Evolutionary conservation across 2,113 vertebrate species (phyloP), one percentile per base, ranked within the genome.

Genomic region (Salvelinus namaycush): DNA sequence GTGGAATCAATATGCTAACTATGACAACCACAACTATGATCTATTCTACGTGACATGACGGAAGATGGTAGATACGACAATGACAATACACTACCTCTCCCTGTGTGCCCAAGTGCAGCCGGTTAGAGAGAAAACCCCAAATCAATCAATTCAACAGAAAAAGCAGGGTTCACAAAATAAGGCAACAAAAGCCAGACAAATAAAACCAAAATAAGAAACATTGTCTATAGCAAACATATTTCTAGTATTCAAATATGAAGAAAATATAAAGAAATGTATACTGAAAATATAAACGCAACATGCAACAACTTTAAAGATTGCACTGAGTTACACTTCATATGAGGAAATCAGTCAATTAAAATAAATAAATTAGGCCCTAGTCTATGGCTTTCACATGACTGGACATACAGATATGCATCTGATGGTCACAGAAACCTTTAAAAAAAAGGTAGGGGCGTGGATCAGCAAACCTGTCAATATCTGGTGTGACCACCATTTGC

Each of bases 61-160:
- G 66, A 44, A 18, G 57, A 27, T 68, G 49, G 69, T 44, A 59
- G 34, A 68, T 31, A 80, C 44, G 70, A 44, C 39, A 44, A 11
- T 11, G 11, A 72, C 39, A 39, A 77, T 77, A 83, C 83, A 86
- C 0, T 92, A 92, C 90, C 91, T 91, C 87, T 93, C 92, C 85
- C 90, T 93, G 88, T 16, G 7, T 88, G 80, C 89, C 84, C 67
- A 0, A 81, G 73, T n/a, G 87, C 82, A 80, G 78, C 82, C 78
- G 64, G 48, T 77, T 66, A 83, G 72, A 83, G 72, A 83, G 80
- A 87, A 79, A 79, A 51, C 71, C 68, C 80, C 59, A 72, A 71
- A 79, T 24, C 73, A 78, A 67, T 34, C 54, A 44, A 44, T 11
- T 44, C 39, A 76, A 81, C 14, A 60, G 39, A 26, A 70, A 44